Conservation (phyloP, 1,140 invertebrate genomes). For the Anastatus disparis region DNA sequence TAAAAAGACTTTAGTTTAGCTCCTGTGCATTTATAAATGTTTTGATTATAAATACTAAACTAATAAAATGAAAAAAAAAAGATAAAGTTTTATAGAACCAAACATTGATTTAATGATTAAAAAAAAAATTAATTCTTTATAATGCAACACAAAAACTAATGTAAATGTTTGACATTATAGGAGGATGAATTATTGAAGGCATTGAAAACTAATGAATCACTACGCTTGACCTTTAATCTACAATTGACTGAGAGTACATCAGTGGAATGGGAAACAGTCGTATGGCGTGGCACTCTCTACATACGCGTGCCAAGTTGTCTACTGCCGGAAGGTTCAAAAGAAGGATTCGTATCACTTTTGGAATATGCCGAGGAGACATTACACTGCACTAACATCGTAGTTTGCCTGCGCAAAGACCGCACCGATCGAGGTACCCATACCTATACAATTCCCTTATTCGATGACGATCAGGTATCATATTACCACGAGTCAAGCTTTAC, state of each 20-base stretch:
- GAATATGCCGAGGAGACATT: conserved; percentile 96
- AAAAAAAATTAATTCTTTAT: not conserved
- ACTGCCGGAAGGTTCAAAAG: conserved; percentile 88
- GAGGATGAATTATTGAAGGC: conserved; percentile 72
- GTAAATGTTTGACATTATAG: too few species aligned
- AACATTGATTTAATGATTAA: not conserved
- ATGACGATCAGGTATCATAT: conserved; percentile 32
- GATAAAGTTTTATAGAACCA: too few species aligned
- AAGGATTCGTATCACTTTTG: conserved; percentile 90
- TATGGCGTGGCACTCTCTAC: conserved; percentile 83
- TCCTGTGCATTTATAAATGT: too few species aligned
- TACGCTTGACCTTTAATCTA: conserved; percentile 81
- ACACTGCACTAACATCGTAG: conserved; percentile 81
- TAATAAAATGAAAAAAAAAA: too few species aligned
- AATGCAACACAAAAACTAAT: too few species aligned
- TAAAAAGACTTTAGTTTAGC: too few species aligned
- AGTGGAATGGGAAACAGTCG: conserved; percentile 84
- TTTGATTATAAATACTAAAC: too few species aligned
- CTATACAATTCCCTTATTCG: conserved; percentile 44
- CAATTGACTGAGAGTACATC: conserved; percentile 80
- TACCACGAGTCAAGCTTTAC: conserved; percentile 30
- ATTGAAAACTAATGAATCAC: conserved; percentile 71
- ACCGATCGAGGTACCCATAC: conserved; percentile 76
- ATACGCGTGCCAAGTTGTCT: conserved; percentile 87
- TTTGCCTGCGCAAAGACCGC: conserved; percentile 87